phyloP scores from a whole-genome alignment of 2,888 invertebrate species.

The Meghimatium bilineatum region DNA sequence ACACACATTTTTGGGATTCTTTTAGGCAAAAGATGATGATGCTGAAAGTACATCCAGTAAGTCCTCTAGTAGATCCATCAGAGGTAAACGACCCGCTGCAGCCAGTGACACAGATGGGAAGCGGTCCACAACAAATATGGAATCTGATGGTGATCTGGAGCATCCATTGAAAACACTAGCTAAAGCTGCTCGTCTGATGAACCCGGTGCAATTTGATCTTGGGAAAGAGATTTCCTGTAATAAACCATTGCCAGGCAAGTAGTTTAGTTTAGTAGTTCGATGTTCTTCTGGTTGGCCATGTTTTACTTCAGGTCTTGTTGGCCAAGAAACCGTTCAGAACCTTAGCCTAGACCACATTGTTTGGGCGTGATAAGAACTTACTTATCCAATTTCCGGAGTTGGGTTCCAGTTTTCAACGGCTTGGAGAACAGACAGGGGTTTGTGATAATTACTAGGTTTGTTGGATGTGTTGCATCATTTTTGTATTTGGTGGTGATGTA shows the following conservation, averaged over 20 bases:
- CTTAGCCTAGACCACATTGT: too few relatives aligned
- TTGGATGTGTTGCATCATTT: too few relatives aligned
- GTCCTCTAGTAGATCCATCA: conserved; percentile 46
- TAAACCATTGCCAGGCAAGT: conserved; percentile 75
- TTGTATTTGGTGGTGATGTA: too few relatives aligned
- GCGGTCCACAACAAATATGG: conserved; percentile 1
- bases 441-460: too few relatives aligned
- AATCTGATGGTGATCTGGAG: conserved; percentile 41
- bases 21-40: conserved; percentile 70
- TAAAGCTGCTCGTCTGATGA: conserved; percentile 88
- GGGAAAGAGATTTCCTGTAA: conserved; percentile 84
- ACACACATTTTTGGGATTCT: neutral
- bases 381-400: too few relatives aligned
- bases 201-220: conserved; percentile 92
- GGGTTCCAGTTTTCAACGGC: too few relatives aligned
- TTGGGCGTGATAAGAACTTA: too few relatives aligned
- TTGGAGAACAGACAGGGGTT: too few relatives aligned
- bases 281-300: too few relatives aligned
- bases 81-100: conserved; percentile 37
- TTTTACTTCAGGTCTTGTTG: too few relatives aligned
- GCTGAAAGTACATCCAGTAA: conserved; percentile 61
- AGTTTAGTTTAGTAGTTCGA: neutral
- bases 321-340: too few relatives aligned
- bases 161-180: conserved; percentile 88
- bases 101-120: conserved; percentile 27